Conservation (phyloP, 1,140 invertebrate species). For the Drosophila funebris region DNA sequence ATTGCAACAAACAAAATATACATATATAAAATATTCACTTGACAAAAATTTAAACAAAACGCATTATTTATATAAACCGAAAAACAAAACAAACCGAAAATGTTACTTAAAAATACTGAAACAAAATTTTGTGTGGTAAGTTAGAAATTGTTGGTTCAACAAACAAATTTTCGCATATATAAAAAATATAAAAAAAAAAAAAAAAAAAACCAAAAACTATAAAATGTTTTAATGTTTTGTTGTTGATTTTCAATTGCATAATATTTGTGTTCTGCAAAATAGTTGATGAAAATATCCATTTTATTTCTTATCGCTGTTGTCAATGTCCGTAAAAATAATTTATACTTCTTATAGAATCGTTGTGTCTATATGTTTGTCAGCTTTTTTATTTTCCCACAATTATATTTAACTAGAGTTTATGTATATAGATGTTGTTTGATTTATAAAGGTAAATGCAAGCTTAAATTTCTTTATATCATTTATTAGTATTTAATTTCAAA, state of each 20-base stretch:
- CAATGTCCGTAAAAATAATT: conserved; percentile 31
- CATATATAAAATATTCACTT: conserved; percentile 77
- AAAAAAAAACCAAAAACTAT: no score
- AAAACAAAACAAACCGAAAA: conserved; percentile 59
- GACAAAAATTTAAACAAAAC: conserved; percentile 64
- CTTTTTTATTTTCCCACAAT: background rate
- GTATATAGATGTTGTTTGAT: conserved; percentile 16
- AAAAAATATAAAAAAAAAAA: conserved; percentile 46
- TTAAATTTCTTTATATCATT: conserved; percentile 1
- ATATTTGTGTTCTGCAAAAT: conserved; percentile 58
- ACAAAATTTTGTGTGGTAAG: conserved; percentile 83
- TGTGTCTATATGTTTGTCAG: conserved; percentile 27
- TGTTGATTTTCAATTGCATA: conserved; percentile 77
- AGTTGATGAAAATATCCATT: conserved; percentile 49
- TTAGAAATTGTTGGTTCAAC: conserved; percentile 80
- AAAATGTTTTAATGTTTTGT: conserved; percentile 60
- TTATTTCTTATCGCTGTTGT: conserved; percentile 51
- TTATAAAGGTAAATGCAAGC: conserved; percentile 16
- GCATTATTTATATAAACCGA: conserved; percentile 74
- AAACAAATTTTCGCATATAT: conserved; percentile 51
- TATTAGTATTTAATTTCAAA: background rate
- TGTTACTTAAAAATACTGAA: conserved; percentile 72
- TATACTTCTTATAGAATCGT: conserved; percentile 12
- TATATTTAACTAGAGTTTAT: conserved; percentile 4
- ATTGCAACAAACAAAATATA: conserved; percentile 71